These are phyloP conservation scores for Heliconius hermathena DNA, from an alignment of 1,140 invertebrate species.

Conservation along the genomic window DNA sequence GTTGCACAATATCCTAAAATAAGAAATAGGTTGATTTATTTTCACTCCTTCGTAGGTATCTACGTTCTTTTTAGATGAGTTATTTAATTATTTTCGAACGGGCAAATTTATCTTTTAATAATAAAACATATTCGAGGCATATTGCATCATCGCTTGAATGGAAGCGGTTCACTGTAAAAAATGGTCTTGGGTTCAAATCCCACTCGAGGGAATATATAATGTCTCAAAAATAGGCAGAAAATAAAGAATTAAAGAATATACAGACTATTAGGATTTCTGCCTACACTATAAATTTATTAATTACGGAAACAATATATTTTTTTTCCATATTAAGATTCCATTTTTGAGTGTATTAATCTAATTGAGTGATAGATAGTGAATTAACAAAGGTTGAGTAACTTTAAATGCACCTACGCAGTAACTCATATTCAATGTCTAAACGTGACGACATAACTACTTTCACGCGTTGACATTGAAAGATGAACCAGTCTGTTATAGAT, in stretches of 20 bases:
- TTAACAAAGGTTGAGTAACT: neutral
- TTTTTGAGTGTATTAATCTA: neutral
- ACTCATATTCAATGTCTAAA: slow-evolving; percentile 17
- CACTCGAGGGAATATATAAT: neutral
- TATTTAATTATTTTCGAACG: neutral
- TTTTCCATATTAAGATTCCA: too few relatives aligned
- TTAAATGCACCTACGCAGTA: slow-evolving; percentile 24
- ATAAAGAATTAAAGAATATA: neutral
- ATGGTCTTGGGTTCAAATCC: neutral
- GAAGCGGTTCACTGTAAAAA: neutral
- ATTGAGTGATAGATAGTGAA: neutral
- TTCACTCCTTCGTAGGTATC: neutral
- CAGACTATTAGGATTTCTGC: neutral
- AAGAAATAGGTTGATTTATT: slow-evolving; percentile 1
- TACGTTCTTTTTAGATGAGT: neutral
- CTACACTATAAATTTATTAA: too few relatives aligned
- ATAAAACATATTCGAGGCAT: neutral
- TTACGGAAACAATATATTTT: too few relatives aligned
- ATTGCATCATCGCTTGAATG: neutral
- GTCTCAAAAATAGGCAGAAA: neutral
- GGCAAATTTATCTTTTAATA: neutral
- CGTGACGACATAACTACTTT: slow-evolving; percentile 22
- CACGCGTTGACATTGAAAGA: slow-evolving; percentile 19
- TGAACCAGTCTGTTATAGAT: slow-evolving; percentile 6
- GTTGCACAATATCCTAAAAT: slow-evolving; percentile 12